phyloP scores from a whole-genome alignment of 2,113 vertebrate species.

The Maccullochella peelii region DNA sequence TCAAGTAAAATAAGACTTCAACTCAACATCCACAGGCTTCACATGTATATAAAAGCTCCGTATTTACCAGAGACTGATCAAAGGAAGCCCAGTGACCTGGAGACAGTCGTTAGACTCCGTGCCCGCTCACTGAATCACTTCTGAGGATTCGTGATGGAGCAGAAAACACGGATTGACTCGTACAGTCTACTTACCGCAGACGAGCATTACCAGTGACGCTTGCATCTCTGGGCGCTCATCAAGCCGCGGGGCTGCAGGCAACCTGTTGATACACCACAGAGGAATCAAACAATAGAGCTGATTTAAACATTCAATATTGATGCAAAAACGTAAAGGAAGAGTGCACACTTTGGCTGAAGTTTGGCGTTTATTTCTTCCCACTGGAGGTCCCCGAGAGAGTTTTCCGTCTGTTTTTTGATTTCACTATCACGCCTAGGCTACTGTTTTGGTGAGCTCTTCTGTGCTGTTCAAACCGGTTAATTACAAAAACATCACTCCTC shows the following conservation, averaged over 20 bases:
- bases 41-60: neutral
- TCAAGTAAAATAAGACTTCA: no score
- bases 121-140: constrained; percentile 44
- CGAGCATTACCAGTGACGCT: constrained; percentile 57
- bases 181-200: constrained; percentile 73
- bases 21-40: neutral
- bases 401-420: neutral
- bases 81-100: constrained; percentile 54
- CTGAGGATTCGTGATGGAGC: constrained; percentile 42
- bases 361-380: neutral
- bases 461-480: neutral
- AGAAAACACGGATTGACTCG: constrained; percentile 38
- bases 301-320: neutral
- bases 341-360: neutral
- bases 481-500: neutral
- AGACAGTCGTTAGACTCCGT: constrained; percentile 15
- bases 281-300: no score
- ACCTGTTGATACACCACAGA: constrained; percentile 35
- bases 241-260: constrained; percentile 16
- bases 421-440: no score
- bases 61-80: constrained; percentile 41
- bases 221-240: constrained; percentile 67
- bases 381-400: neutral
- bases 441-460: no score
- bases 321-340: neutral